phyloP scores from a whole-genome alignment of 2,113 vertebrate species.

The Coturnix japonica region DNA sequence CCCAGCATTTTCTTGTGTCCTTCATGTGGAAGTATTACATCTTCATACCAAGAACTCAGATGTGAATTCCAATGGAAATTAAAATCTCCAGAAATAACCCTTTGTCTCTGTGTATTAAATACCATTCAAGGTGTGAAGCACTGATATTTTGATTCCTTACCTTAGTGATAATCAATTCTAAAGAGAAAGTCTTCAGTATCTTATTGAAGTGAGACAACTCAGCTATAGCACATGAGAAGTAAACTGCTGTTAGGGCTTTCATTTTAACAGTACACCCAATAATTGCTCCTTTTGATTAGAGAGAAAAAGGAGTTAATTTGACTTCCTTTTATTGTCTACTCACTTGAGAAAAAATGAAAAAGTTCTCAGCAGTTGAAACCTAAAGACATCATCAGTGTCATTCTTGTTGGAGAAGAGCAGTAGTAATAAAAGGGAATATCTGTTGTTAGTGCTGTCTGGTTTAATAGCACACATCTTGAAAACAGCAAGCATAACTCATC shows the following conservation, averaged over 20 bases:
- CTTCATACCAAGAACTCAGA: background rate
- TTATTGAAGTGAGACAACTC: background rate
- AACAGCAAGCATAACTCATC: background rate
- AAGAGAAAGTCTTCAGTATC: background rate
- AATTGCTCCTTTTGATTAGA: background rate
- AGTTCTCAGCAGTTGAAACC: background rate
- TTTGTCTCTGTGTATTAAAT: background rate
- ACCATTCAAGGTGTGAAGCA: background rate
- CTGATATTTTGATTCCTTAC: background rate
- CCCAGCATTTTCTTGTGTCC: accelerated
- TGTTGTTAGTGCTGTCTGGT: background rate
- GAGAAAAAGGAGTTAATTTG: background rate
- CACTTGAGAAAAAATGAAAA: background rate
- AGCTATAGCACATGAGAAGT: background rate
- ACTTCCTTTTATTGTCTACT: background rate
- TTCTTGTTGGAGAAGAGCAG: background rate
- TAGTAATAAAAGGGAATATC: background rate
- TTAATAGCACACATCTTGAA: background rate
- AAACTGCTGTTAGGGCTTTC: background rate
- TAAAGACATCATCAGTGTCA: background rate
- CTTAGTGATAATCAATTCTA: background rate
- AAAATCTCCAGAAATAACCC: background rate
- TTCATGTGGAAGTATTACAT: accelerated
- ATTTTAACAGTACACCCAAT: background rate
- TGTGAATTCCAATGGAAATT: background rate